Base-by-base conservation (phyloP, 2,888 invertebrate species). In the Clivina fossor region DNA sequence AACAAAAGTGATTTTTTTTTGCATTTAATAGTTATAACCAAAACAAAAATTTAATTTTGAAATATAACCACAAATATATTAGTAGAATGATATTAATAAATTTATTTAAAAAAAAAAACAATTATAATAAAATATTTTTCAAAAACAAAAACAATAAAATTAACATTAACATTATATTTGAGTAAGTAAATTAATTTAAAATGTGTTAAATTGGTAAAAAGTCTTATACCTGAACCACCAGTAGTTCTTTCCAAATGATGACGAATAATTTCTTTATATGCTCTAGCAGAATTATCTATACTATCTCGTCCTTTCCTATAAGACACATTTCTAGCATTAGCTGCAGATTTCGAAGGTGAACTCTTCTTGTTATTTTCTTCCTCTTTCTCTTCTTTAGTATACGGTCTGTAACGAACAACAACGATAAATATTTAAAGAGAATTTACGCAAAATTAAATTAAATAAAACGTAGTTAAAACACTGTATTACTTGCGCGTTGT, bases 381-480 rank as follows among this genome's bases (percentile, higher is more conserved):
- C 62, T 90, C 90, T 69, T 91, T 91, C 69, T 91, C 91, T 69
- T 90, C 91, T 67, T 90, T 86, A 58, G 90, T 86, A 61, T 89
- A 82, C 48, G 86, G 85, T 77, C 90, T 90, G 73, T 55, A 69
- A 59, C 13, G 16, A 35, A 35, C 15, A 35, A 35, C 35, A 35
- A 30, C 13, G 30, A 11, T 11, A 30, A 30, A 30, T 30, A 13
- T n/a, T 30, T 30, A 30, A 9, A 28, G n/a, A 30, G 30, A 11
- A 11, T 30, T 30, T 30, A 30, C n/a, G 13, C 2, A 30, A 11
- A 30, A 30, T 30, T 30, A 30, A 30, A 41, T 22, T 15, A 48
- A 38, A 24, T 22, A 30, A 49, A 26, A 28, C 8, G 18, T 2
- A 32, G n/a, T n/a, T n/a, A n/a, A n/a, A n/a, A 3, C 2, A 41